Evolutionary conservation across 2,113 vertebrate genomes (phyloP), one percentile per base, ranked within the genome.

Genomic region (human (Homo sapiens)): DNA sequence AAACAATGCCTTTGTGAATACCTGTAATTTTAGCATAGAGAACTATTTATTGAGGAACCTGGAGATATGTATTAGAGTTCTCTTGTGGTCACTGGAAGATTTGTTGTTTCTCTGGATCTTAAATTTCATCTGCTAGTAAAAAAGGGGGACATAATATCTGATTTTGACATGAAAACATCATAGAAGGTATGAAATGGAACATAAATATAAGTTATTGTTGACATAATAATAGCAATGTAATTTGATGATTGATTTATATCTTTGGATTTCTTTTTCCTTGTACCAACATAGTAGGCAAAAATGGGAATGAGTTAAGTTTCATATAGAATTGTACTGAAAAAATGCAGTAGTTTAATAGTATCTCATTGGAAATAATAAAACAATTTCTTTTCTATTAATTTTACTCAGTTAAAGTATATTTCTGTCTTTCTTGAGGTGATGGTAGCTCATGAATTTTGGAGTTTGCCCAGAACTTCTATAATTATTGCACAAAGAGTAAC

Each of bases 361-460:
- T 94, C 25, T 96, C 57, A 88, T 14, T 96, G 59, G 43, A 96
- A 84, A 81, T 84, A 96, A 38, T 90, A 88, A 92, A 94, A 73
- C 17, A 59, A 27, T 55, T 84, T 89, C 61, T 94, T 50, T 81
- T 48, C 68, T 92, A 23, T 89, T 52, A 27, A 9, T 93, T 96
- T 92, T 94, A 66, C 13, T 72, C 27, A 9, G 64, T 10, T 84
- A 50, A 93, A 68, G 88, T 61, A 32, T 52, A 90, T 97, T 96
- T 95, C 52, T 80, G 38, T 95, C 72, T 94, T 92, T 48, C 35
- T 85, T 90, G 80, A 85, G 52, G 76, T 95, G 70, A 87, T 92
- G 90, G 94, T 50, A 97, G 76, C 88, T 90, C n/a, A 92, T 66
- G 84, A 87, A 95, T 96, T 97, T 96, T 96, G 83, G 86, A 96